Evolutionary conservation across 1,140 invertebrate species (phyloP), one percentile per base, ranked within the genome.

Genomic region (Musca domestica): DNA sequence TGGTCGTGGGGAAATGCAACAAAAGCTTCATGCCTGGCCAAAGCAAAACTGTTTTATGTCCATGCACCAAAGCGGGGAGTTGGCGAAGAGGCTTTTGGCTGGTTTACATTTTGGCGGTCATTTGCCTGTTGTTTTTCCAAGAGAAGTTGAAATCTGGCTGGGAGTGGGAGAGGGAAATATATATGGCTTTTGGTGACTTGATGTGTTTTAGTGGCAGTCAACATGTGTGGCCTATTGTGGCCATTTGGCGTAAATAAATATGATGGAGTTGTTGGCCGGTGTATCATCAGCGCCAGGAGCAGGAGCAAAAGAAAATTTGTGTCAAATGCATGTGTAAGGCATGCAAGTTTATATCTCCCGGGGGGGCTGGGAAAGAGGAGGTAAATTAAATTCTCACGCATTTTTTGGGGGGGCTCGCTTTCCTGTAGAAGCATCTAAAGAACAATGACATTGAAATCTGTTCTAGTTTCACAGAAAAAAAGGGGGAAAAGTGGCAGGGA

Each of bases 71-170:
- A n/a, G n/a, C n/a, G n/a, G n/a, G n/a, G n/a, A n/a, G n/a, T n/a
- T n/a, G 20, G 19, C 12, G 23, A n/a, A 12, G 22, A 27, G 52
- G 25, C 52, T 56, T 56, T 61, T 61, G 56, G 20, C n/a, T 61
- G 56, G 56, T 61, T 61, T 61, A 61, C 34, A 61, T 61, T 61
- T 61, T 61, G 56, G 56, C 56, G 56, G 56, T 61, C 56, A 61
- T 61, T 41, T 61, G 56, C 17, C 12, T 61, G 12, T 5, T 41
- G 10, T 41, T 41, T 41, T 41, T 12, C 34, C 34, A 12, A 41
- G 34, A 41, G 34, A 10, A 12, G 34, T 41, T n/a, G 10, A 41
- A 41, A 41, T 41, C 6, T 41, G 34, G 34, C 34, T 41, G n/a
- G n/a, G n/a, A n/a, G n/a, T n/a, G n/a, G n/a, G n/a, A n/a, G n/a